Percentiles rank a stretch among this genome's conserved stretches.
Conservation (phyloP, 2,888 invertebrate genomes). For the Nezara viridula region DNA sequence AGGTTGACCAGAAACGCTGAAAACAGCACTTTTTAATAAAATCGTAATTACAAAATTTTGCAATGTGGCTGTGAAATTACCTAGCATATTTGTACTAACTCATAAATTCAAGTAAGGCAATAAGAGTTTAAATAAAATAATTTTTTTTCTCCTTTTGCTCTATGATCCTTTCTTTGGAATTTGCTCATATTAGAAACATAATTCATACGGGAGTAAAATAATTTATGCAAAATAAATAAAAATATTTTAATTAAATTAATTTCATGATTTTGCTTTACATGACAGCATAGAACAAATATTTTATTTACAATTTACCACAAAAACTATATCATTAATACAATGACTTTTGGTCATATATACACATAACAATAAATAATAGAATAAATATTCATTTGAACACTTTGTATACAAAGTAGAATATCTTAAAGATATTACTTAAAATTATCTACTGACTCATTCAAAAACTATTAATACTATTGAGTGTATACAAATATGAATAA, state of each 20-base stretch:
- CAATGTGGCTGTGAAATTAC: too few species aligned
- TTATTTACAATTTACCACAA: conserved; percentile 33
- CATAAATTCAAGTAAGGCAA: too few species aligned
- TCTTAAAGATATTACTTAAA: conserved; percentile 14
- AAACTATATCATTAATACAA: conserved; percentile 32
- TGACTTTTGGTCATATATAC: conserved; percentile 40
- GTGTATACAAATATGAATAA: conserved; percentile 51
- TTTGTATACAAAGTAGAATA: conserved; percentile 4
- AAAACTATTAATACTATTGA: conserved; percentile 52
- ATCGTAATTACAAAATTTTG: too few species aligned
- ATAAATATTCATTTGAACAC: conserved; percentile 45
- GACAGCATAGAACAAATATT: conserved; percentile 33
- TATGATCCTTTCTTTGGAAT: not conserved
- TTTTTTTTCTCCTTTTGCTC: not conserved
- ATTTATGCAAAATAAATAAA: conserved; percentile 36
- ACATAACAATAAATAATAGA: conserved; percentile 37
- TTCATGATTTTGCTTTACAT: conserved; percentile 13
- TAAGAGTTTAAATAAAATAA: too few species aligned
- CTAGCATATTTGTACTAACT: too few species aligned
- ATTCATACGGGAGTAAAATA: not conserved
- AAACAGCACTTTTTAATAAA: too few species aligned
- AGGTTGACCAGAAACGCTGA: too few species aligned
- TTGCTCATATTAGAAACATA: not conserved
- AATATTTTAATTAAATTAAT: conserved; percentile 50
- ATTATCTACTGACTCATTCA: conserved; percentile 32